phyloP scores from a whole-genome alignment of 2,797 vertebrate genomes.

The Epinephelus coioides region DNA sequence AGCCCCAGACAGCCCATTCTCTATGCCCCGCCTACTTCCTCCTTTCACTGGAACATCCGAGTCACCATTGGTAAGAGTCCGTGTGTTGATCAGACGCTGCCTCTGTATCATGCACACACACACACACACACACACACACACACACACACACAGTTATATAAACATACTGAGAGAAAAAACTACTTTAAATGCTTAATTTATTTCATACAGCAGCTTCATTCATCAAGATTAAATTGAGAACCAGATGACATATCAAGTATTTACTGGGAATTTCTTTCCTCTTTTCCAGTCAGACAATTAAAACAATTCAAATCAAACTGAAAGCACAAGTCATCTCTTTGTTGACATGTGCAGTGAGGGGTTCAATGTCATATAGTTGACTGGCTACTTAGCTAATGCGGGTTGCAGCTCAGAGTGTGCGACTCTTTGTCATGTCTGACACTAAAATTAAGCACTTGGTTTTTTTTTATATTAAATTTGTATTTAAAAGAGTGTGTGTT shows the following conservation, averaged over 20 bases:
- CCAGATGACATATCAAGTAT: background rate
- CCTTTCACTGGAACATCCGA: constrained; percentile 91
- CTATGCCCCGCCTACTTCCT: constrained; percentile 87
- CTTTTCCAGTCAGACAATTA: background rate
- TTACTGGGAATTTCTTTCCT: background rate
- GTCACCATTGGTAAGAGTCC: constrained; percentile 90
- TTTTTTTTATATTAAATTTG: too few relatives aligned
- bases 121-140: constrained; percentile 2
- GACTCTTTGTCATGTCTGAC: too few relatives aligned
- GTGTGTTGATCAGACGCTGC: constrained; percentile 93
- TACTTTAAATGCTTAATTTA: too few relatives aligned
- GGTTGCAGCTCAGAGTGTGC: too few relatives aligned
- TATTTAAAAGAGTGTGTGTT: too few relatives aligned
- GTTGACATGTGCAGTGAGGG: background rate
- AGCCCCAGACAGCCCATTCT: constrained; percentile 89
- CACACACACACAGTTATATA: background rate
- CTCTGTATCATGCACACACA: constrained; percentile 83
- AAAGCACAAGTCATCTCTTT: background rate
- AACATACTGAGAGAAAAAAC: too few relatives aligned
- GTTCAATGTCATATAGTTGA: too few relatives aligned
- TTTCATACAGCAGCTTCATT: too few relatives aligned
- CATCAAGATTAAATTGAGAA: background rate
- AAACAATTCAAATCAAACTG: background rate
- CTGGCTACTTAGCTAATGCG: too few relatives aligned
- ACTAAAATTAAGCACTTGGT: too few relatives aligned